Conservation (phyloP, 2,888 invertebrate species). For the Bombylius major region DNA sequence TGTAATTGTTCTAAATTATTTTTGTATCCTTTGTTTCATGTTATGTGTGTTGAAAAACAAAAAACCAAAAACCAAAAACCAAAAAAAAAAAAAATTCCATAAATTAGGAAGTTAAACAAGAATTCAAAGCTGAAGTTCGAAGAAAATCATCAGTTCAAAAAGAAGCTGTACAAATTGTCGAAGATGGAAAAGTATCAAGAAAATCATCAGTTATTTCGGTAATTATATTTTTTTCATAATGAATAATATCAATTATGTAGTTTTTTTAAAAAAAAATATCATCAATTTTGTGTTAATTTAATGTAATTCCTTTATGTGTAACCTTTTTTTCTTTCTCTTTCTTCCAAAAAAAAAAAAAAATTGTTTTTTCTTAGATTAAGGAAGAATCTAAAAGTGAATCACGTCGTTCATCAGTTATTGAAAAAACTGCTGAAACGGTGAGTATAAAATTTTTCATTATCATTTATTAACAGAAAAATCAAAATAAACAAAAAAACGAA, state of each 20-base stretch:
- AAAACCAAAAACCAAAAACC: too few species aligned
- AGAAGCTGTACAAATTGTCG: slow-evolving; percentile 17
- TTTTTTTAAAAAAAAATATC: too few species aligned
- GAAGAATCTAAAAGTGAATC: slow-evolving; percentile 23
- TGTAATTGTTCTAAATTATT: too few species aligned
- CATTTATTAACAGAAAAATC: too few species aligned
- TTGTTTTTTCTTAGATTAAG: slow-evolving; percentile 19
- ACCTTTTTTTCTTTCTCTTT: too few species aligned
- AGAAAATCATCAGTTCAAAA: slow-evolving; percentile 26
- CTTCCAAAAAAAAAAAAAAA: too few species aligned
- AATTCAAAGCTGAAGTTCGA: slow-evolving; percentile 23
- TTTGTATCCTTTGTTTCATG: too few species aligned
- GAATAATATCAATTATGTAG: too few species aligned
- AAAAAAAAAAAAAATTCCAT: slow-evolving; percentile 5
- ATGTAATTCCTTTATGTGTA: not conserved
- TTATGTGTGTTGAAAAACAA: too few species aligned
- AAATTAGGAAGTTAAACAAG: slow-evolving; percentile 23
- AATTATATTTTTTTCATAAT: not conserved
- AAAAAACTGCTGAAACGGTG: slow-evolving; percentile 29
- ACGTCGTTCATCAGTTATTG: slow-evolving; percentile 27
- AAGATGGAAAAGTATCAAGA: slow-evolving; percentile 24
- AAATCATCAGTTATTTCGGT: slow-evolving; percentile 23
- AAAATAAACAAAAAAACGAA: too few species aligned
- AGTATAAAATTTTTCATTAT: not conserved
- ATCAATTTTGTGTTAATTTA: too few species aligned